Conservation (phyloP, 92 coral and sea anemone genomes). For the Paramuricea clavata region DNA sequence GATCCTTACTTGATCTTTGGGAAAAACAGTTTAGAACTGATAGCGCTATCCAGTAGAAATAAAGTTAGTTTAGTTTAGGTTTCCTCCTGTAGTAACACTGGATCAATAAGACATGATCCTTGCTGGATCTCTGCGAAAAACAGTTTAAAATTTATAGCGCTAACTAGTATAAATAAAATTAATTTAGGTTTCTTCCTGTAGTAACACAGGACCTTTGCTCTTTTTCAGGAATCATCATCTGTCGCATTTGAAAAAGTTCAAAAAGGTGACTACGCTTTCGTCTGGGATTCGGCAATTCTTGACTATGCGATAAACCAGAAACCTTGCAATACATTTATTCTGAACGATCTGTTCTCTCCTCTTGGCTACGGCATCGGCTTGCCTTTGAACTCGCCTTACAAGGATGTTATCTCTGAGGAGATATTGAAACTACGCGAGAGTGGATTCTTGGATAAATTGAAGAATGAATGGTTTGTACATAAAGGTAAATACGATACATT, state of each 20-base stretch:
- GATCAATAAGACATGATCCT: too few species aligned
- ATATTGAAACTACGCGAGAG: constrained; percentile 78
- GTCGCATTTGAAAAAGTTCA: constrained; percentile 75
- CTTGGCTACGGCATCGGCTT: constrained; percentile 90
- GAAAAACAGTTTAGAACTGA: too few species aligned
- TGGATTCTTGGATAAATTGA: constrained; percentile 77
- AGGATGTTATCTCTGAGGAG: constrained; percentile 75
- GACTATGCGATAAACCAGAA: constrained; percentile 70
- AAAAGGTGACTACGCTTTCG: constrained; percentile 76
- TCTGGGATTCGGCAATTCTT: constrained; percentile 91
- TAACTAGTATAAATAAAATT: too few species aligned
- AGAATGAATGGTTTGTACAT: constrained; percentile 78
- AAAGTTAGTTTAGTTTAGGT: too few species aligned
- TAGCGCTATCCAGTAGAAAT: too few species aligned
- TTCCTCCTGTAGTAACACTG: too few species aligned
- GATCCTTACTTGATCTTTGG: too few species aligned
- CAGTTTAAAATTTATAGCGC: too few species aligned
- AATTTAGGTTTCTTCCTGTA: too few species aligned
- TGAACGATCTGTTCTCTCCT: constrained; percentile 77
- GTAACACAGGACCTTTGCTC: too few species aligned
- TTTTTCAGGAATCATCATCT: neutral
- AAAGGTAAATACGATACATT: constrained; percentile 62
- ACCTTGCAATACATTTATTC: constrained; percentile 77
- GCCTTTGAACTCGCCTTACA: constrained; percentile 80
- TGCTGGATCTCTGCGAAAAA: too few species aligned